These are phyloP conservation scores for Parnassius glacialis DNA, from an alignment of 2,888 invertebrate species.

Conservation along the genomic window DNA sequence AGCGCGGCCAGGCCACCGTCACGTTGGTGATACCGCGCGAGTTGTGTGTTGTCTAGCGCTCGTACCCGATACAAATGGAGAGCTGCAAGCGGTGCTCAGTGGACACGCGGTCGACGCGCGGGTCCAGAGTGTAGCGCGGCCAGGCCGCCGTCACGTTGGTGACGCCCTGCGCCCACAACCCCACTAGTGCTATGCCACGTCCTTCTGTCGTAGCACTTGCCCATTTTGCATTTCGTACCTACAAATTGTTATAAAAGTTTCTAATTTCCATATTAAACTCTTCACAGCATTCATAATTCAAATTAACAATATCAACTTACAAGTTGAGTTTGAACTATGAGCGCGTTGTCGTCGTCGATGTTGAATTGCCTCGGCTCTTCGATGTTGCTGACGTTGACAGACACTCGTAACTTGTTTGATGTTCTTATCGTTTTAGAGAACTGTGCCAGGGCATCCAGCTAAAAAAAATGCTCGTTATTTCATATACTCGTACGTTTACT, in stretches of 20 bases:
- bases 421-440: slow-evolving; percentile 59
- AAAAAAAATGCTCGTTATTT: slow-evolving; percentile 5
- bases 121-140: slow-evolving; percentile 92
- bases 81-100: slow-evolving; percentile 88
- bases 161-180: slow-evolving; percentile 90
- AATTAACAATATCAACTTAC: slow-evolving; percentile 62
- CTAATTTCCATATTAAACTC: no score
- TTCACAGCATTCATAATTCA: neutral
- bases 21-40: neutral
- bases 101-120: slow-evolving; percentile 90
- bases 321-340: slow-evolving; percentile 90
- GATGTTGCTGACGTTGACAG: slow-evolving; percentile 62
- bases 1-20: neutral
- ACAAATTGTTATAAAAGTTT: neutral
- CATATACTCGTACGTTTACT: no score
- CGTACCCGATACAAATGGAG: slow-evolving; percentile 89
- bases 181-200: slow-evolving; percentile 88
- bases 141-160: slow-evolving; percentile 93
- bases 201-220: slow-evolving; percentile 90
- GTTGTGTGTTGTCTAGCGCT: neutral
- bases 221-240: slow-evolving; percentile 76
- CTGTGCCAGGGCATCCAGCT: slow-evolving; percentile 76
- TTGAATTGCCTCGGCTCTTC: slow-evolving; percentile 82
- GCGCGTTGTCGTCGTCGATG: slow-evolving; percentile 87
- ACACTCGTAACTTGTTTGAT: slow-evolving; percentile 60